phyloP scores from a whole-genome alignment of 2,113 vertebrate species.

The Xenus cinereus region DNA sequence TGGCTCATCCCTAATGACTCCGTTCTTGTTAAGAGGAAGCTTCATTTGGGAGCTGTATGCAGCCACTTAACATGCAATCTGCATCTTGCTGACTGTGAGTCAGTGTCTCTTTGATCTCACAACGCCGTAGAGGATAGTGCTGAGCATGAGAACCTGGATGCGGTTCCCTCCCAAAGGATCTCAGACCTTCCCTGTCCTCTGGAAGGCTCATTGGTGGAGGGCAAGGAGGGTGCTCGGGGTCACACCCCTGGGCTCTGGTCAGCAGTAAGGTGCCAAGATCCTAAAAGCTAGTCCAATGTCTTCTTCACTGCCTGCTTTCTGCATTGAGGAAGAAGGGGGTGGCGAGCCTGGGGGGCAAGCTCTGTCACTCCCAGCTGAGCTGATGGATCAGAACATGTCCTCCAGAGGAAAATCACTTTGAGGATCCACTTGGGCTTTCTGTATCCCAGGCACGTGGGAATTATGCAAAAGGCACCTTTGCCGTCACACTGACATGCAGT shows the following conservation, averaged over 20 bases:
- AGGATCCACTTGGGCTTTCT: not conserved
- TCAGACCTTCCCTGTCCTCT: not conserved
- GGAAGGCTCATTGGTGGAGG: accelerated
- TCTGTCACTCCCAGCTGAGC: not conserved
- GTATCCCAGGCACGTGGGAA: not conserved
- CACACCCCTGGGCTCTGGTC: not conserved
- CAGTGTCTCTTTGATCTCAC: not conserved
- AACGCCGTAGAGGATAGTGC: not conserved
- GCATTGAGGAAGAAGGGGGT: accelerated
- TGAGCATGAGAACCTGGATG: not conserved
- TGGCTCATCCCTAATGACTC: not conserved
- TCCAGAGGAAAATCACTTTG: not conserved
- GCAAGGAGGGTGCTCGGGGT: not conserved
- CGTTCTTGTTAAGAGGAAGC: not conserved
- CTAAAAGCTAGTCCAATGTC: not conserved
- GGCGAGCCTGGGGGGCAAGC: not conserved
- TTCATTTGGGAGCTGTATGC: not conserved
- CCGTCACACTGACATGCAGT: not conserved
- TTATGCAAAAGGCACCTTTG: not conserved
- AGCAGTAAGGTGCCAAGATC: not conserved
- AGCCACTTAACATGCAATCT: conserved; percentile 4
- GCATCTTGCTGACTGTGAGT: not conserved
- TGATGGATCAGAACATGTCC: not conserved
- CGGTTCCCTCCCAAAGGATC: not conserved
- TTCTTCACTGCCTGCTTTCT: not conserved